Evolutionary conservation across 2,888 invertebrate genomes (phyloP), one percentile per base, ranked within the genome.

Genomic region (Fabriciana adippe): DNA sequence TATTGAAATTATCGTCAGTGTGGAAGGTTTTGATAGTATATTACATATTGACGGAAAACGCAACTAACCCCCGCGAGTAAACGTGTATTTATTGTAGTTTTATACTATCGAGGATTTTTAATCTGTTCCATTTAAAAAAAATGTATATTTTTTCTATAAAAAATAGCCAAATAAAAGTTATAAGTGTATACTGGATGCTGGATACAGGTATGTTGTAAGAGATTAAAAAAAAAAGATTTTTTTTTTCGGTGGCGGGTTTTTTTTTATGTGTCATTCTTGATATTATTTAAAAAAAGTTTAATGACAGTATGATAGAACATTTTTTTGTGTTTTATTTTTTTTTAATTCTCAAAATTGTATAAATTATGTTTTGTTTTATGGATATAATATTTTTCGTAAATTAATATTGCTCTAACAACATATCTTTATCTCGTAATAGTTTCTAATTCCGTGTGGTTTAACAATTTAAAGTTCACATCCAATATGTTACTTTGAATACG

Each of bases 61-160:
- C 59, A 48, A 48, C 59, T 59, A 59, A 59, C 48, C 48, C 54
- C 35, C 55, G 16, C 55, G 55, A 35, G 35, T 13, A 35, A 35
- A 18, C 57, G 41, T 41, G 16, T 66, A 66, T 66, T 66, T 55
- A 66, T 66, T 66, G 55, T 66, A 66, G 66, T 55, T 55, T 61
- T 55, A 53, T 54, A 54, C 53, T 54, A 45, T 55, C 47, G 54
- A 18, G 15, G 11, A 63, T 53, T 31, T 50, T 21, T 53, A 41
- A 50, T 55, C 54, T 35, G 60, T 61, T 48, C 53, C 16, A 50
- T n/a, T 15, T 50, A 41, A 59, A 55, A 63, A 15, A 51, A 54
- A 50, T 31, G 4, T 21, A 60, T 66, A 60, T 66, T 50, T 61
- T 61, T 61, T 55, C 55, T 60, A 66, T 61, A 41, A 48, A 59